Evolutionary conservation across 2,888 invertebrate species (phyloP), one percentile per base, ranked within the genome.

Genomic region (Hydraecia micacea): DNA sequence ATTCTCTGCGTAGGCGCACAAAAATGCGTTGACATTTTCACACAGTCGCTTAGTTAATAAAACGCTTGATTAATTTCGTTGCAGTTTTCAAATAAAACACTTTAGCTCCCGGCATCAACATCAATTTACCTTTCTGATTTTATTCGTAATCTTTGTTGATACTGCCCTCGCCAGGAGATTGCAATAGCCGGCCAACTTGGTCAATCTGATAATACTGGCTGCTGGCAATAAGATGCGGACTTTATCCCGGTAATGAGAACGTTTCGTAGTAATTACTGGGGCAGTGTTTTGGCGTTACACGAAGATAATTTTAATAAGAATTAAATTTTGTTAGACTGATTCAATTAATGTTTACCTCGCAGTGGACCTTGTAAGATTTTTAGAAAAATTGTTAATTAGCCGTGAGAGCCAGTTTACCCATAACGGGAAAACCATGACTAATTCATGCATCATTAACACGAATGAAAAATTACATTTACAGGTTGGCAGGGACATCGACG

Each of bases 21-120:
- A 78, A 81, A 79, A 88, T 88, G 69, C n/a, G 74, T 78, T 79
- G 74, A 82, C 67, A 70, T 70, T 81, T 79, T 75, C 82, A 70
- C 79, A 79, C 77, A 68, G 71, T 63, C 71, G 67, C 52, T 42
- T 70, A n/a, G 39, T 79, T 62, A 84, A 86, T 84, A 80, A 86
- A 80, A 72, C 67, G 49, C 62, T 80, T 80, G 81, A 81, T 81
- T 71, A 63, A 87, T 85, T 72, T 79, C 55, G 79, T 83, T 81
- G 79, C 84, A 81, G 32, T 78, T 80, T 60, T 66, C 73, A 68
- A 73, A 63, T 74, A 68, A 73, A 63, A 71, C 69, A 73, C 62
- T 68, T 42, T 74, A 80, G 71, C 60, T 67, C 58, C 65, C 28
- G 71, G 77, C 63, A 60, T 71, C 65, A 73, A 67, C 70, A 75